These are phyloP conservation scores for Pseudoatta argentina DNA, from an alignment of 1,140 invertebrate species.

Conservation along the genomic window DNA sequence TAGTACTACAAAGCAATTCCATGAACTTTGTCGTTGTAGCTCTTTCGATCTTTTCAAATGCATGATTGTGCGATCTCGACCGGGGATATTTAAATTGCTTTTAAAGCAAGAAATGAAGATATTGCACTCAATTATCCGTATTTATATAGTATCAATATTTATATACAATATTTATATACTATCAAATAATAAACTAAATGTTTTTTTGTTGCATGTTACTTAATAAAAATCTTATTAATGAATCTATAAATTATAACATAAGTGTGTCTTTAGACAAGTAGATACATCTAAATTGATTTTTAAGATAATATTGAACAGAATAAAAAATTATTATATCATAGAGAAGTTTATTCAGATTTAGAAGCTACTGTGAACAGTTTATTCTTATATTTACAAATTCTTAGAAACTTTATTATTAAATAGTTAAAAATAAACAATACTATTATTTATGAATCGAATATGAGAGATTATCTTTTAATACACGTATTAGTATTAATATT, in stretches of 20 bases:
- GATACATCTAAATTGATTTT: not conserved
- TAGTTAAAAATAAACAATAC: conserved; percentile 1
- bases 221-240: not conserved
- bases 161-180: not conserved
- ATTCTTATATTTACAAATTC: not conserved
- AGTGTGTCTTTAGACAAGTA: not conserved
- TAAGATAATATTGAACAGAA: not conserved
- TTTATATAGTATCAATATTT: not conserved
- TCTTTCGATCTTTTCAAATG: conserved; percentile 37
- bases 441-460: not conserved
- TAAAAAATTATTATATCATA: not conserved
- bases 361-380: not conserved
- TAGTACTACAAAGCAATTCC: conserved; percentile 38
- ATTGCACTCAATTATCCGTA: not conserved
- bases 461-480: not conserved
- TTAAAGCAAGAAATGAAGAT: not conserved
- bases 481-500: not conserved
- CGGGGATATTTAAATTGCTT: conserved; percentile 26
- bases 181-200: not conserved
- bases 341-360: not conserved
- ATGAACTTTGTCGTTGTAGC: not conserved
- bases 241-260: not conserved
- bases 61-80: conserved; percentile 31
- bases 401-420: not conserved
- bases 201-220: not conserved